Conservation (phyloP, 2,797 vertebrate species). For the Channa striata region DNA sequence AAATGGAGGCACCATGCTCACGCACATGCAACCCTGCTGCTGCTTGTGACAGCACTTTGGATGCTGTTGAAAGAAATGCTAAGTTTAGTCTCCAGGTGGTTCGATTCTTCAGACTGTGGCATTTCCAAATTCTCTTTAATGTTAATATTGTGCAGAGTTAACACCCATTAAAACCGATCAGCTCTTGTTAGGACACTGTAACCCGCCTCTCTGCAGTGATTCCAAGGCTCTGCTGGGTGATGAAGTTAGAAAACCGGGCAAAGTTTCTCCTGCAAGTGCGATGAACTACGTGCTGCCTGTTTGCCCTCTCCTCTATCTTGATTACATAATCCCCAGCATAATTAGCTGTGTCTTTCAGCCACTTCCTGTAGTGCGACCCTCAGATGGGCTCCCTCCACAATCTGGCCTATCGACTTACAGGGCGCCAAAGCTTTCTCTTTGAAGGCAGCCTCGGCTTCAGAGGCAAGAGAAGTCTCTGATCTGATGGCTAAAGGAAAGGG, state of each 20-base stretch:
- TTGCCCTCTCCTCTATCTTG: slow-evolving; percentile 53
- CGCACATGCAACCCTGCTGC: slow-evolving; percentile 15
- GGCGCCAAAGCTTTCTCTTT: slow-evolving; percentile 73
- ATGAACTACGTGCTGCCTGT: slow-evolving; percentile 38
- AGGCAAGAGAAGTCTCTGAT: slow-evolving; percentile 76
- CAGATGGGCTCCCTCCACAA: slow-evolving; percentile 61
- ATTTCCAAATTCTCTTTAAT: slow-evolving; percentile 30
- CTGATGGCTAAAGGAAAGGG: slow-evolving; percentile 67
- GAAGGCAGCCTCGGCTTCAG: slow-evolving; percentile 75
- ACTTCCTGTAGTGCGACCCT: slow-evolving; percentile 76
- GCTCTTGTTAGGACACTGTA: background rate
- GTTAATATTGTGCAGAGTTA: slow-evolving; percentile 26
- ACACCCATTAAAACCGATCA: background rate
- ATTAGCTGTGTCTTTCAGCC: slow-evolving; percentile 74
- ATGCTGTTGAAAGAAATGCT: slow-evolving; percentile 62
- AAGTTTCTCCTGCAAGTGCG: slow-evolving; percentile 36
- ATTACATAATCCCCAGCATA: slow-evolving; percentile 76
- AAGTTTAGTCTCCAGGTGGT: slow-evolving; percentile 67
- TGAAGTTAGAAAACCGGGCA: slow-evolving; percentile 42
- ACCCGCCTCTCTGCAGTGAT: background rate
- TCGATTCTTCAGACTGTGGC: slow-evolving; percentile 43
- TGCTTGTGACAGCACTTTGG: slow-evolving; percentile 57
- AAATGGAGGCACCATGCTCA: slow-evolving; percentile 33
- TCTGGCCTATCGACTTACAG: slow-evolving; percentile 79
- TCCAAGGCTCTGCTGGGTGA: slow-evolving; percentile 17